Evolutionary conservation across 1,140 invertebrate genomes (phyloP).

Genomic region (Rhopalosiphum padi): DNA sequence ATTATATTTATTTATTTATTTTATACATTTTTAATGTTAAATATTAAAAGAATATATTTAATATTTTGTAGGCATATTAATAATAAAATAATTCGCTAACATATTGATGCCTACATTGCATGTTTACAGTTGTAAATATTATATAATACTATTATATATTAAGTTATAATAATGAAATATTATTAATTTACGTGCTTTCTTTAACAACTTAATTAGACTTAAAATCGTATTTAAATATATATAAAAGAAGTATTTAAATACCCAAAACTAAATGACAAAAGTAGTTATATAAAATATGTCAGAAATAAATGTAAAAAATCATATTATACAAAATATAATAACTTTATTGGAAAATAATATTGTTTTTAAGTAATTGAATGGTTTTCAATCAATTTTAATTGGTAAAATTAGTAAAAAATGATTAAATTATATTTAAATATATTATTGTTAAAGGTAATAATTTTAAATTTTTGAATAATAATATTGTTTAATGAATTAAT

Average conservation of each 20-base stretch:
- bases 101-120: background rate
- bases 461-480: background rate
- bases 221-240: background rate
- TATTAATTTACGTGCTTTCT: background rate
- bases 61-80: background rate
- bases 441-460: background rate
- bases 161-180: background rate
- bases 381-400: background rate
- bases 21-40: background rate
- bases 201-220: slow-evolving; percentile 12
- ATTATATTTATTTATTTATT: background rate
- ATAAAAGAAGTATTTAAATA: background rate
- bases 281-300: background rate
- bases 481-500: background rate
- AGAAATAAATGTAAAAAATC: background rate
- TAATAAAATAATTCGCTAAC: background rate
- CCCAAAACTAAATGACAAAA: background rate
- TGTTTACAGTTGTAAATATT: background rate
- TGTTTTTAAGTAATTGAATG: background rate
- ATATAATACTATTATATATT: background rate
- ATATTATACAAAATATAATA: background rate
- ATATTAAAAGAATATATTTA: background rate
- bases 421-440: background rate
- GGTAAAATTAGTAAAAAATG: background rate
- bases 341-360: background rate